Evolutionary conservation across 2,113 vertebrate genomes (phyloP), one percentile per base, ranked within the genome.

Genomic region (Colinus virginianus): DNA sequence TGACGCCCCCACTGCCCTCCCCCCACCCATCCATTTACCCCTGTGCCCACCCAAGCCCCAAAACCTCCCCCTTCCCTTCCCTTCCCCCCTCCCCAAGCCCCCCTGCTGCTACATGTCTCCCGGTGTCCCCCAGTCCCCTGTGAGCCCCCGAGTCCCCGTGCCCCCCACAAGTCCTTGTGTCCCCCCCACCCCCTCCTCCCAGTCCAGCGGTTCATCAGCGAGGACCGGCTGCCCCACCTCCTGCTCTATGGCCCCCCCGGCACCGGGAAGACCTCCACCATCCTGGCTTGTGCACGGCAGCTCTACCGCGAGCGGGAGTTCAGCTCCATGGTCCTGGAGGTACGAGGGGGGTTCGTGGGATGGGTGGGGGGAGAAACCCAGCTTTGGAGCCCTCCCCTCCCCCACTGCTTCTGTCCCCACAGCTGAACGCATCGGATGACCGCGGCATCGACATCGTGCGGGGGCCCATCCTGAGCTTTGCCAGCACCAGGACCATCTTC

Each of bases 371-470:
- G 6, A 3, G 8, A 4, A 3, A 59, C 36, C 25, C 61, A 28
- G 59, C 16, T 28, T 40, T 13, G 9, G 61, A 63, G 36, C 61
- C 40, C 11, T 40, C 40, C 34, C 34, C 23, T 34, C 30, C 45
- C 13, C 19, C 43, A 1, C 5, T 0, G 0, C 8, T 30, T 64
- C 43, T 67, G 23, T 62, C 59, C 59, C 43, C 79, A 14, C 81
- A 99, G 99, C 98, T 99, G 63, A 99, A 99, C 8, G 99, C 99
- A 21, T 99, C 99, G 1, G 99, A 99, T 3, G 99, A 99, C 97
- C 95, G 99, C 32, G 99, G 99, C 4, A 99, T 99, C 10, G 98
- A 99, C 69, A 99, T 99, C 0, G 98, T 99, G 4, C 97, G 99
- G 78, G 99, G 99, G 13, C 99, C 99, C 7, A 97, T 99, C 96